phyloP scores from a whole-genome alignment of 2,113 vertebrate species.

The Cheilinus undulatus region DNA sequence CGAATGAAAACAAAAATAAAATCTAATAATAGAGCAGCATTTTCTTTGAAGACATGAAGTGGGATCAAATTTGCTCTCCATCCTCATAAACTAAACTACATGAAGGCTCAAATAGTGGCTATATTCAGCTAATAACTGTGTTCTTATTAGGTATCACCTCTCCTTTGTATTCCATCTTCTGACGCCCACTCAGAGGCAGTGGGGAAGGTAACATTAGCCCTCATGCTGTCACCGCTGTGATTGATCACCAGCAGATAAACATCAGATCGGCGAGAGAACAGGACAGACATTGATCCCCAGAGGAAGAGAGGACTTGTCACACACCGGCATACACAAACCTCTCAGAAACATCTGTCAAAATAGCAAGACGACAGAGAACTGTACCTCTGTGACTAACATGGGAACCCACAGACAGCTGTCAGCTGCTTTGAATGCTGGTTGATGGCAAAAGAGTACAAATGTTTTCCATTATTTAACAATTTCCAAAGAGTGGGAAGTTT shows the following conservation, averaged over 20 bases:
- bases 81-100: neutral
- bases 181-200: slow-evolving; percentile 50
- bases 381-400: slow-evolving; percentile 73
- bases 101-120: neutral
- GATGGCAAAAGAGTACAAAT: slow-evolving; percentile 40
- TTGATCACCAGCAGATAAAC: slow-evolving; percentile 83
- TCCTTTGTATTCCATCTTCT: slow-evolving; percentile 33
- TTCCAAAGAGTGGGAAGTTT: slow-evolving; percentile 7
- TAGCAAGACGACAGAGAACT: slow-evolving; percentile 69
- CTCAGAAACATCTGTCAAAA: slow-evolving; percentile 79
- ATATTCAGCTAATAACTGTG: slow-evolving; percentile 20
- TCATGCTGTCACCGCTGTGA: slow-evolving; percentile 77
- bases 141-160: slow-evolving; percentile 43
- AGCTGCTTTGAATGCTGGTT: slow-evolving; percentile 55
- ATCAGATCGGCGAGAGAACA: slow-evolving; percentile 79
- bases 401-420: slow-evolving; percentile 65
- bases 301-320: slow-evolving; percentile 79
- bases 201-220: slow-evolving; percentile 74
- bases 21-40: no score
- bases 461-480: slow-evolving; percentile 21
- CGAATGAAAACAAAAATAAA: neutral
- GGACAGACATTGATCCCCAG: slow-evolving; percentile 80
- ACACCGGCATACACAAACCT: slow-evolving; percentile 74
- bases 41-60: no score
- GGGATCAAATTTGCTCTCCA: no score